These are phyloP conservation scores for Aleiodes testaceus DNA, from an alignment of 2,888 invertebrate genomes.

Conservation along the genomic window DNA sequence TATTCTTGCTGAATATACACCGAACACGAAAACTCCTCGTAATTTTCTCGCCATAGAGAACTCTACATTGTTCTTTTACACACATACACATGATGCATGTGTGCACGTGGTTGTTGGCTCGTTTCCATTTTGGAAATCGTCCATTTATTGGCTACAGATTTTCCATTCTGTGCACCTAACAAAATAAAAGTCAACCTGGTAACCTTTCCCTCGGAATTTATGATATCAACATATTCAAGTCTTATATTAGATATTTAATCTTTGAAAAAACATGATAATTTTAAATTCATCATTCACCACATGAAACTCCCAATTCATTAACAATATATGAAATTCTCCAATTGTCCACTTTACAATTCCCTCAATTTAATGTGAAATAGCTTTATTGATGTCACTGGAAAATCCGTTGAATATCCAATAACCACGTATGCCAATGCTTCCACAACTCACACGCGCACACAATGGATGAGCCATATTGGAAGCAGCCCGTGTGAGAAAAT, in stretches of 20 bases:
- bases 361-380: slow-evolving; percentile 6
- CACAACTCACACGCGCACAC: no score
- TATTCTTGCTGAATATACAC: slow-evolving; percentile 9
- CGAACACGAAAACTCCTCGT: slow-evolving; percentile 20
- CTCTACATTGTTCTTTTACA: slow-evolving; percentile 25
- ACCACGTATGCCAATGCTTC: slow-evolving; percentile 21
- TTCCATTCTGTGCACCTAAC: slow-evolving; percentile 36
- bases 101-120: slow-evolving; percentile 40
- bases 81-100: no score
- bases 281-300: no score
- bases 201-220: background rate
- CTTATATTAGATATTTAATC: slow-evolving; percentile 3
- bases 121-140: slow-evolving; percentile 48
- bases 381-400: slow-evolving; percentile 17
- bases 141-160: slow-evolving; percentile 49
- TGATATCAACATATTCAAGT: slow-evolving; percentile 1
- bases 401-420: slow-evolving; percentile 11
- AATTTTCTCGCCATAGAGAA: slow-evolving; percentile 30
- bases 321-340: background rate
- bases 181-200: slow-evolving; percentile 26
- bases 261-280: no score
- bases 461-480: slow-evolving; percentile 19
- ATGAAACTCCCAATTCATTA: background rate
- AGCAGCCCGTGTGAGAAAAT: slow-evolving; percentile 18
- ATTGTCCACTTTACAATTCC: background rate